Evolutionary conservation across 1,140 invertebrate genomes (phyloP).

Genomic region (Anoplophora glabripennis): DNA sequence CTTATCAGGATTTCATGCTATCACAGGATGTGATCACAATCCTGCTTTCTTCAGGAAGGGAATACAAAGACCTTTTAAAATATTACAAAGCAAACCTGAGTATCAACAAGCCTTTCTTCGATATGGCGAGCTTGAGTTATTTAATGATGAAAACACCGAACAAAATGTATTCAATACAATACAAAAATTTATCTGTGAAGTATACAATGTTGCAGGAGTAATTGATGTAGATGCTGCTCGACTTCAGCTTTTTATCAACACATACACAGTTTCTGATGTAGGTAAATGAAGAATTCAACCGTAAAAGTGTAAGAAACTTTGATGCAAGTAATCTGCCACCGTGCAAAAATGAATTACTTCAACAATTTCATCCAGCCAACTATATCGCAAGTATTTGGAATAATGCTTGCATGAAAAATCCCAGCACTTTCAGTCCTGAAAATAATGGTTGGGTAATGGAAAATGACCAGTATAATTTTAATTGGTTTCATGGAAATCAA

Average conservation of each 20-base stretch:
- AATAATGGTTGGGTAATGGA: conserved; percentile 7
- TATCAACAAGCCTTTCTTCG: not conserved
- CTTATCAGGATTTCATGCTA: not conserved
- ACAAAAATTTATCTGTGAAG: not conserved
- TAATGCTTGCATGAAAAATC: not conserved
- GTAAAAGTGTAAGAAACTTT: conserved; percentile 30
- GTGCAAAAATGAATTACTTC: conserved; percentile 37
- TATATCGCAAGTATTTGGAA: conserved; percentile 7
- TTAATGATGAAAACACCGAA: not conserved
- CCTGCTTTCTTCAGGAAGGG: conserved; percentile 39
- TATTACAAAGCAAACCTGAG: conserved; percentile 3
- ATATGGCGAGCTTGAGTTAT: not conserved
- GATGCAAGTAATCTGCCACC: conserved; percentile 37
- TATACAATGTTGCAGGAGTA: conserved; percentile 17
- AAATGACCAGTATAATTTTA: conserved; percentile 4
- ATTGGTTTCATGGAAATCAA: conserved; percentile 18
- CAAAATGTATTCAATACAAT: not conserved
- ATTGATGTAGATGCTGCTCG: conserved; percentile 7
- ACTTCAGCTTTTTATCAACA: conserved; percentile 20
- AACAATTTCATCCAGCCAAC: conserved; percentile 37
- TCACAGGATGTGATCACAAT: conserved; percentile 46
- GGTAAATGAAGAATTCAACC: conserved; percentile 33
- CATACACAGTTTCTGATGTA: conserved; percentile 23
- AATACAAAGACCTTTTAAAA: conserved; percentile 20
- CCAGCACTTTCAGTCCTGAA: not conserved